phyloP scores from a whole-genome alignment of 2,888 invertebrate genomes.

The Callyntrura sp. region DNA sequence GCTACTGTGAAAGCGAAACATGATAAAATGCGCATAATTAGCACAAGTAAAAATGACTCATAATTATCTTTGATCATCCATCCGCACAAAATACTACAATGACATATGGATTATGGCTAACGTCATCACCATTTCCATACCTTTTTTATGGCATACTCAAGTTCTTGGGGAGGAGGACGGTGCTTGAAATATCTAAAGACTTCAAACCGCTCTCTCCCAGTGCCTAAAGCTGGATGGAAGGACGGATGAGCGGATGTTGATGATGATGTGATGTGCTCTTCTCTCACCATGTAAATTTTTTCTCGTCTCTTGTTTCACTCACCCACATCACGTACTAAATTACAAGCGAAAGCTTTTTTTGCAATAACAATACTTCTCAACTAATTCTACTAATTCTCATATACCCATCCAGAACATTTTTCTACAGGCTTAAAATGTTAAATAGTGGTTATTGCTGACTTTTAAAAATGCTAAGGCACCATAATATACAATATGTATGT shows the following conservation, averaged over 20 bases:
- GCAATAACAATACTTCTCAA: constrained; percentile 1
- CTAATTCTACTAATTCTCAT: constrained; percentile 22
- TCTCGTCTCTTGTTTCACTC: constrained; percentile 10
- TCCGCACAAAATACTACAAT: not conserved
- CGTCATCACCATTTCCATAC: constrained; percentile 53
- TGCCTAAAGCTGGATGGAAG: not conserved
- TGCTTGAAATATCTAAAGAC: not conserved
- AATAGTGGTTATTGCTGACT: too few relatives aligned
- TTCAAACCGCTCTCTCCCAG: not conserved
- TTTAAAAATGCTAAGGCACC: constrained; percentile 18
- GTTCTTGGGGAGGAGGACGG: constrained; percentile 7
- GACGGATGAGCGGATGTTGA: constrained; percentile 32
- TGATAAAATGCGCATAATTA: constrained; percentile 63
- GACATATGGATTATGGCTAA: constrained; percentile 34
- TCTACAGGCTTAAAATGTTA: not conserved
- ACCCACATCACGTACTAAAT: constrained; percentile 21
- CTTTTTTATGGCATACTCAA: constrained; percentile 60
- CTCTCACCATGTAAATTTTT: constrained; percentile 14
- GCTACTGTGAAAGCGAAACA: constrained; percentile 10
- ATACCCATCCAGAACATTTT: not conserved
- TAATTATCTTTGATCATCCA: constrained; percentile 65
- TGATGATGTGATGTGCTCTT: not conserved
- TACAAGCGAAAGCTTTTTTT: not conserved
- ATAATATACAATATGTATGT: constrained; percentile 8
- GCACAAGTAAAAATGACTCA: constrained; percentile 63